Percentiles rank a stretch among this genome's conserved stretches.
Conservation (phyloP, 2,888 invertebrate species). For the Melanargia galathea region DNA sequence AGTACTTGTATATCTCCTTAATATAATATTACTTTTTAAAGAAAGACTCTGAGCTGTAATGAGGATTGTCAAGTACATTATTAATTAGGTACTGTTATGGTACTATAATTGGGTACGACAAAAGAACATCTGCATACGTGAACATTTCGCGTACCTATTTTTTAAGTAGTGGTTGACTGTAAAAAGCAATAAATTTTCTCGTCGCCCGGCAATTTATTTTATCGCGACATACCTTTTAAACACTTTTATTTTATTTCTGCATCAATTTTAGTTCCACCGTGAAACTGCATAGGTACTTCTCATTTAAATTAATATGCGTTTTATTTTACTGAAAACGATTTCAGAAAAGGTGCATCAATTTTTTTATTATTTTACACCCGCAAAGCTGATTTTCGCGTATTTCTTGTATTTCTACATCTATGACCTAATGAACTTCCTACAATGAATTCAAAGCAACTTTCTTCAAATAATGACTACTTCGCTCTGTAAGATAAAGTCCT, state of each 20-base stretch:
- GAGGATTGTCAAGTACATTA: too few relatives aligned
- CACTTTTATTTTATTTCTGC: constrained; percentile 34
- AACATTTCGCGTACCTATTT: neutral
- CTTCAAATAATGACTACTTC: neutral
- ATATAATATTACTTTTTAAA: too few relatives aligned
- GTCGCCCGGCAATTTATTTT: constrained; percentile 22
- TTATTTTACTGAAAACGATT: constrained; percentile 21
- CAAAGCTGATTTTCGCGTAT: neutral
- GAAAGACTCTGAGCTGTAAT: too few relatives aligned
- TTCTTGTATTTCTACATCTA: neutral
- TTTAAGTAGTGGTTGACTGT: neutral
- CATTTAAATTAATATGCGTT: constrained; percentile 19
- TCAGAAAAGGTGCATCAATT: neutral
- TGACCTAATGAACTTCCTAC: neutral
- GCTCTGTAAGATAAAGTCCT: too few relatives aligned
- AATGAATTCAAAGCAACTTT: too few relatives aligned
- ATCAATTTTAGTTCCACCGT: constrained; percentile 13
- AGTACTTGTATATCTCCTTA: too few relatives aligned
- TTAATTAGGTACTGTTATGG: too few relatives aligned
- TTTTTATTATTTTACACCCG: neutral
- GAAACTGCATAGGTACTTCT: constrained; percentile 15
- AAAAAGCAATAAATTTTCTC: constrained; percentile 20
- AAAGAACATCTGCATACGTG: neutral
- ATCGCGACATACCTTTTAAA: constrained; percentile 30
- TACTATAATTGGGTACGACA: neutral